Percentiles rank a stretch among this genome's conserved stretches.
phyloP scores from a whole-genome alignment of 2,113 vertebrate genomes.

The Sinocyclocheilus anophthalmus region DNA sequence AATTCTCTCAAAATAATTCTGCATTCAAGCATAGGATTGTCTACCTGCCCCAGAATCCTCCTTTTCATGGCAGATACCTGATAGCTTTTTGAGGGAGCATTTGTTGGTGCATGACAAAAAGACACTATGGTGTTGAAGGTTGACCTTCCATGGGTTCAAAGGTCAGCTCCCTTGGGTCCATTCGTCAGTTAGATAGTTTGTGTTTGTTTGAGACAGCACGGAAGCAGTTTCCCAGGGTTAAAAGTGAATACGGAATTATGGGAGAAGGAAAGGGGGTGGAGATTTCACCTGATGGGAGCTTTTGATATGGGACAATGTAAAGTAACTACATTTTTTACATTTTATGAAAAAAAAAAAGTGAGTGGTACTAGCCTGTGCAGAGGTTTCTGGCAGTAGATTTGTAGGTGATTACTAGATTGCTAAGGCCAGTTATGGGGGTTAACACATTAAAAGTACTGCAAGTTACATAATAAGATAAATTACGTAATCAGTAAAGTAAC shows the following conservation, averaged over 20 bases:
- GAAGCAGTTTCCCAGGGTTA: background rate
- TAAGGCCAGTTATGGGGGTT: no score
- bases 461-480: no score
- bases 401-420: background rate
- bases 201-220: background rate
- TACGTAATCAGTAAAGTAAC: no score
- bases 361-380: constrained; percentile 42
- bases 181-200: constrained; percentile 21
- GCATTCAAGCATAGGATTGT: background rate
- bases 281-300: background rate
- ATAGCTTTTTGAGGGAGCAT: background rate
- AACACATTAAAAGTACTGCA: no score
- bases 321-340: background rate
- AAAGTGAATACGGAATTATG: background rate
- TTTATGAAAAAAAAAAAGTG: constrained; percentile 38
- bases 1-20: background rate
- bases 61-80: background rate
- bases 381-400: constrained; percentile 58
- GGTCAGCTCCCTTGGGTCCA: constrained; percentile 18
- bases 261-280: background rate
- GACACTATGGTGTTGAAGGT: constrained; percentile 5
- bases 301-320: background rate
- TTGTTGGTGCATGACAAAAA: background rate
- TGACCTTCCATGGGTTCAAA: constrained; percentile 30
- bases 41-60: background rate